Conservation (phyloP, 1,140 invertebrate genomes). For the Macrosteles quadrilineatus region DNA sequence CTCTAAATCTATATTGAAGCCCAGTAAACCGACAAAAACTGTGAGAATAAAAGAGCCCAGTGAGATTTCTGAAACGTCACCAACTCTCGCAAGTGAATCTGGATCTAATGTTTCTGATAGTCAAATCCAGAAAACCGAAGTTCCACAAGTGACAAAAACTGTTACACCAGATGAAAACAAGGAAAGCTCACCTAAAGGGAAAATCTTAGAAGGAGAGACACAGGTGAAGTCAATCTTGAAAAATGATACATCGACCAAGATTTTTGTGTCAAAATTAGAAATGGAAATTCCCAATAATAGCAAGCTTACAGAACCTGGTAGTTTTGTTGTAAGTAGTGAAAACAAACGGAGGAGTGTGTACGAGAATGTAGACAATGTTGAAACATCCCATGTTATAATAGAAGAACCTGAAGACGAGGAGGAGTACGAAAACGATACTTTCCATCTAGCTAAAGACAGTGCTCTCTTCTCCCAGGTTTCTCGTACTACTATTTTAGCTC, state of each 20-base stretch:
- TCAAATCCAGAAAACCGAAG: neutral
- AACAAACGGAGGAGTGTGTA: conserved; percentile 40
- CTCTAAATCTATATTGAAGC: conserved; percentile 26
- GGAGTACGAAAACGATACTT: conserved; percentile 51
- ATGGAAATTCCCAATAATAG: conserved; percentile 13
- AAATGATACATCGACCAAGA: conserved; percentile 10
- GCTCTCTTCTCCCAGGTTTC: conserved; percentile 70
- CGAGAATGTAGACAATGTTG: conserved; percentile 41
- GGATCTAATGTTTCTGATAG: conserved; percentile 33
- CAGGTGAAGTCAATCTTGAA: conserved; percentile 22
- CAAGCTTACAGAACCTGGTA: conserved; percentile 11
- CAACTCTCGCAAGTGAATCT: conserved; percentile 38
- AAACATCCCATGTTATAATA: conserved; percentile 26
- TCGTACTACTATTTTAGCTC: conserved; percentile 51
- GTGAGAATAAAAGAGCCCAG: conserved; percentile 28
- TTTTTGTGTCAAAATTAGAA: conserved; percentile 31
- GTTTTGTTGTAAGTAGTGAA: conserved; percentile 11
- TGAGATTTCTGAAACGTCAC: conserved; percentile 20
- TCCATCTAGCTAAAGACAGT: conserved; percentile 64
- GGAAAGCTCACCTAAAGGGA: conserved; percentile 42
- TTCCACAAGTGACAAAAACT: neutral
- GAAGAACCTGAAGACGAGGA: conserved; percentile 42
- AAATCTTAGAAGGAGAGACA: conserved; percentile 15
- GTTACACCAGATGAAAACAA: conserved; percentile 37
- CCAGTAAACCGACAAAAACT: conserved; percentile 29